A percentile compares a stretch with the other conserved stretches of the same genome.
Evolutionary conservation across 1,140 invertebrate genomes (phyloP).

Genomic region (Antheraea pernyi): DNA sequence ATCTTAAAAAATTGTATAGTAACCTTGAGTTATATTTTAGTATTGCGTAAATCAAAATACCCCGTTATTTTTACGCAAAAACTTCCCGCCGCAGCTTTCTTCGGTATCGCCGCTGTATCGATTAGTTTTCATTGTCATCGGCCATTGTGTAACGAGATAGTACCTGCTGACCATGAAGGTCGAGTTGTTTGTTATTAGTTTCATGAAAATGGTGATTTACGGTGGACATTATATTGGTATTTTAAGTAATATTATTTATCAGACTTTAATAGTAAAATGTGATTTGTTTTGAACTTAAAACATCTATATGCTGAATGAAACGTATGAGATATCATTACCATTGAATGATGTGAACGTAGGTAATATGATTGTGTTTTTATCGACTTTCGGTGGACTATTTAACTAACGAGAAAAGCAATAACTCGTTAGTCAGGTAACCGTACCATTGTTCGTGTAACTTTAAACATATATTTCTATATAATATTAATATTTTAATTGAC

Average conservation of each 20-base stretch:
- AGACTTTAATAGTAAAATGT: not conserved
- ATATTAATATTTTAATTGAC: not conserved
- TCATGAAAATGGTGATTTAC: not conserved
- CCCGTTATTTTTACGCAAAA: constrained; percentile 14
- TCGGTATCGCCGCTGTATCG: constrained; percentile 11
- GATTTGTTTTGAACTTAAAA: no score
- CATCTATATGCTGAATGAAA: no score
- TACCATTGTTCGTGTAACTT: no score
- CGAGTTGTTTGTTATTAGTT: constrained; percentile 36
- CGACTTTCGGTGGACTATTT: no score
- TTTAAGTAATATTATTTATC: not conserved
- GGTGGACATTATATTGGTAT: not conserved
- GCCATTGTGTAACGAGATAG: constrained; percentile 43
- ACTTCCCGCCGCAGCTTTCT: constrained; percentile 31
- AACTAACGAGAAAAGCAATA: no score
- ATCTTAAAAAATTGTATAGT: not conserved
- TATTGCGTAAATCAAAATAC: constrained; percentile 11
- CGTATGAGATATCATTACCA: no score
- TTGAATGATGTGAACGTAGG: no score
- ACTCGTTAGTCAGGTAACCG: no score
- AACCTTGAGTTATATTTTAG: constrained; percentile 5
- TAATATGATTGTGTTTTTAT: no score
- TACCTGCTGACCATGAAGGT: constrained; percentile 55
- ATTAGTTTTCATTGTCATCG: constrained; percentile 59
- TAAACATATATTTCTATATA: no score